These are phyloP conservation scores for Ichneumon xanthorius DNA, from an alignment of 2,888 invertebrate genomes.

Conservation along the genomic window DNA sequence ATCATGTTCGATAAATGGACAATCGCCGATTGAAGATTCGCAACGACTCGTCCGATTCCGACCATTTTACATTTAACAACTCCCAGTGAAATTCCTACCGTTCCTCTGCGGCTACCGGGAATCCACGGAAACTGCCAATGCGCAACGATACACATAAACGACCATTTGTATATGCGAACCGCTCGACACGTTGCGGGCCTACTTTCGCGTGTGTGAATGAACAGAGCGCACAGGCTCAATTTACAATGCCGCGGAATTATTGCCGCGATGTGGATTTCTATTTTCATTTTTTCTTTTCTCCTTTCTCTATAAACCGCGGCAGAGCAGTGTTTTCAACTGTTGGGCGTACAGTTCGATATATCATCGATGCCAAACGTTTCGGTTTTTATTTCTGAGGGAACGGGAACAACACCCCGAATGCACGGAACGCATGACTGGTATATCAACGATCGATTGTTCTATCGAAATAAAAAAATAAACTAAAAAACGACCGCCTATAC, in stretches of 20 bases:
- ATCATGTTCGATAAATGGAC: neutral
- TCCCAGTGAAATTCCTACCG: slow-evolving; percentile 12
- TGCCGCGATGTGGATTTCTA: slow-evolving; percentile 23
- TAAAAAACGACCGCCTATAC: neutral
- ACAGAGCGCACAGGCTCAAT: neutral
- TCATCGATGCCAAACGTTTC: slow-evolving; percentile 34
- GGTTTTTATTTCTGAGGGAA: slow-evolving; percentile 14
- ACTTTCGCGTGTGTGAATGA: slow-evolving; percentile 1
- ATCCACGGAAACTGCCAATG: neutral
- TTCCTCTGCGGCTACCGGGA: neutral
- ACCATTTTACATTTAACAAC: slow-evolving; percentile 22
- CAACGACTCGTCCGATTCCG: neutral
- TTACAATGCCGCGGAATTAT: slow-evolving; percentile 48
- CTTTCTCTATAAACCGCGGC: neutral
- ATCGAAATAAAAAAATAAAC: neutral
- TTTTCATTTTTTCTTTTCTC: neutral
- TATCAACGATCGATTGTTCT: slow-evolving; percentile 12
- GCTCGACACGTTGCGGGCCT: neutral
- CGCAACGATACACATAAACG: neutral
- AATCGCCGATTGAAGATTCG: neutral
- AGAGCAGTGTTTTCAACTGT: slow-evolving; percentile 35
- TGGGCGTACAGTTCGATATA: slow-evolving; percentile 23
- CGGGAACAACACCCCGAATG: neutral
- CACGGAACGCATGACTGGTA: neutral
- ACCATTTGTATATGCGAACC: neutral